A percentile compares a stretch with the other conserved stretches of the same genome.
Conservation (phyloP, 2,888 invertebrate species). For the Oscheius onirici region DNA sequence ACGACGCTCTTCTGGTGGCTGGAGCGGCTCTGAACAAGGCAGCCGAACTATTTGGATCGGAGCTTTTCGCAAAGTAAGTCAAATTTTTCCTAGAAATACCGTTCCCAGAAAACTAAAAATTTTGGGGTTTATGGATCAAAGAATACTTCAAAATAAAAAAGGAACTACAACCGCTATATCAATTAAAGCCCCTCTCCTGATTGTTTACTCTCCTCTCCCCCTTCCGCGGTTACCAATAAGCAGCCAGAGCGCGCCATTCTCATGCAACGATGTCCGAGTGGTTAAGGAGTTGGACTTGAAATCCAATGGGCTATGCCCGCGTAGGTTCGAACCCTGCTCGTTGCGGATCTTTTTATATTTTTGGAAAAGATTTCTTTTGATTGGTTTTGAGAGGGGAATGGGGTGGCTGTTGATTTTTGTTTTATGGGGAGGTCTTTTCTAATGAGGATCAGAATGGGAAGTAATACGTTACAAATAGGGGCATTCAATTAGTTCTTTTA, state of each 20-base stretch:
- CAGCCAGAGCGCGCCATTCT: not conserved
- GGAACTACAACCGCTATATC: not conserved
- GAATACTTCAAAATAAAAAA: not conserved
- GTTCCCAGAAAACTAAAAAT: too few relatives aligned
- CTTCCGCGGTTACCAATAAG: not conserved
- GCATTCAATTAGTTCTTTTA: too few relatives aligned
- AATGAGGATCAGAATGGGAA: too few relatives aligned
- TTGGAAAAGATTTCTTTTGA: slow-evolving; percentile 4
- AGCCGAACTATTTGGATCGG: slow-evolving; percentile 41
- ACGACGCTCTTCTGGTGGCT: slow-evolving; percentile 60
- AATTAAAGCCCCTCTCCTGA: not conserved
- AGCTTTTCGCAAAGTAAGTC: slow-evolving; percentile 50
- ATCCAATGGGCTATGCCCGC: slow-evolving; percentile 79
- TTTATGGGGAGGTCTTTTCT: too few relatives aligned
- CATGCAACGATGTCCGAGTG: slow-evolving; percentile 74
- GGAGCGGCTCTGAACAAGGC: slow-evolving; percentile 49
- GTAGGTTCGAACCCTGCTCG: slow-evolving; percentile 79
- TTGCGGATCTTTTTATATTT: slow-evolving; percentile 46
- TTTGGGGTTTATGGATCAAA: too few relatives aligned
- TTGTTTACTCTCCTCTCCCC: not conserved
- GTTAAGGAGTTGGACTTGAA: slow-evolving; percentile 79
- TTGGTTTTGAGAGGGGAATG: not conserved
- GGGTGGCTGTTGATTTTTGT: not conserved
- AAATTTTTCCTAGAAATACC: not conserved
- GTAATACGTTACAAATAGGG: too few relatives aligned